Percentiles rank a stretch among this genome's conserved stretches.
Evolutionary conservation across 2,888 invertebrate species (phyloP).

Genomic region (Dasypolia templi): DNA sequence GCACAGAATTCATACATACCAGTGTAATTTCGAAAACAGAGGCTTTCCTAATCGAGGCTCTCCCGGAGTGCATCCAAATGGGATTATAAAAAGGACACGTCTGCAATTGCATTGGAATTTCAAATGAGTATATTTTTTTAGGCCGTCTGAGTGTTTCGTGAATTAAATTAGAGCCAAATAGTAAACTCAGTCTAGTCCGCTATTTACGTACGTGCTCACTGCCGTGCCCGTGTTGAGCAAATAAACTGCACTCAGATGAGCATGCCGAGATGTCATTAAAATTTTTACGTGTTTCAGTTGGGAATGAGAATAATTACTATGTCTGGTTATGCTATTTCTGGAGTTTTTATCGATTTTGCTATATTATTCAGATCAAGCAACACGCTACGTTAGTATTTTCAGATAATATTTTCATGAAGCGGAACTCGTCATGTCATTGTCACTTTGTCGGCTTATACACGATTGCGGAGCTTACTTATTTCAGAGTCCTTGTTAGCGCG

Average conservation of each 20-base stretch:
- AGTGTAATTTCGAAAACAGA: constrained; percentile 72
- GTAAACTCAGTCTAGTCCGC: constrained; percentile 74
- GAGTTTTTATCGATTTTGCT: constrained; percentile 10
- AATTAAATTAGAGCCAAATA: constrained; percentile 84
- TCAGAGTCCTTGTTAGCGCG: too few species aligned
- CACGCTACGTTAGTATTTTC: too few species aligned
- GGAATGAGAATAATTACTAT: constrained; percentile 36
- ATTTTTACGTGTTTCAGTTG: constrained; percentile 45
- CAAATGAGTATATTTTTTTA: constrained; percentile 88
- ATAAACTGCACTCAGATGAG: constrained; percentile 56
- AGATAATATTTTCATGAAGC: background rate
- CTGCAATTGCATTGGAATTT: constrained; percentile 86
- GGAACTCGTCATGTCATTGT: background rate
- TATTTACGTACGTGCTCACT: constrained; percentile 76
- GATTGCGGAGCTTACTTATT: background rate
- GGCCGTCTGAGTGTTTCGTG: constrained; percentile 83
- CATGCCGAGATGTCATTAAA: constrained; percentile 48
- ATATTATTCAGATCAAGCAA: background rate
- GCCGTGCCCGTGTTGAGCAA: constrained; percentile 48
- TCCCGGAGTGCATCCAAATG: constrained; percentile 80
- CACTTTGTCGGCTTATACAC: background rate
- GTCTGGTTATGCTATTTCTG: constrained; percentile 43
- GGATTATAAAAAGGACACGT: constrained; percentile 85
- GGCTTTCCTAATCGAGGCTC: constrained; percentile 71
- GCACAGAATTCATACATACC: constrained; percentile 56